A percentile compares a stretch with the other conserved stretches of the same genome.
These are phyloP conservation scores for Cebus imitator DNA, from an alignment of 2,113 vertebrate species.

Conservation along the genomic window DNA sequence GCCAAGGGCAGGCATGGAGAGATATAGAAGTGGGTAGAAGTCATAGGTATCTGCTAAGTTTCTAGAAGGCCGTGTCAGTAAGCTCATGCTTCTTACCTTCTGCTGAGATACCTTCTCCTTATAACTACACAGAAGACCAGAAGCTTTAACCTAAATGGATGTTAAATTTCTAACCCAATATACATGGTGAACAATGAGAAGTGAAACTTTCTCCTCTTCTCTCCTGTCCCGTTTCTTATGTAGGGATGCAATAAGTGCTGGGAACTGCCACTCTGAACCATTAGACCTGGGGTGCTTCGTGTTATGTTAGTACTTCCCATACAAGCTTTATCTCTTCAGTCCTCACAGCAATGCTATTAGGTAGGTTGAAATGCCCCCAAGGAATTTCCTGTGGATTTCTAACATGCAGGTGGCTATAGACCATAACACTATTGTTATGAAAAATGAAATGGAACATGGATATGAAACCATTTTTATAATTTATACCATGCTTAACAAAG, in stretches of 20 bases:
- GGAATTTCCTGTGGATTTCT: not conserved
- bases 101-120: not conserved
- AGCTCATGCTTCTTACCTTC: not conserved
- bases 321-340: not conserved
- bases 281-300: not conserved
- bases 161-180: not conserved
- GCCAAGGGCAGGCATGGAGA: not conserved
- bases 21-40: not conserved
- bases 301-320: not conserved
- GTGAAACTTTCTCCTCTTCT: not conserved
- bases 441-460: not conserved
- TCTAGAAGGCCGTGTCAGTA: not conserved
- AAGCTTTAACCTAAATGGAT: not conserved
- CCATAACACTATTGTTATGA: not conserved
- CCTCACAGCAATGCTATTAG: not conserved
- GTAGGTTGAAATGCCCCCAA: not conserved
- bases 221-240: not conserved
- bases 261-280: not conserved
- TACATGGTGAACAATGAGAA: not conserved
- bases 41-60: too few species aligned
- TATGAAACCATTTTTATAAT: not conserved
- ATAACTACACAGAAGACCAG: not conserved
- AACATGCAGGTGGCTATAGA: not conserved
- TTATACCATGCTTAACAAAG: too few species aligned
- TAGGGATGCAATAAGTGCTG: too few species aligned